phyloP scores from a whole-genome alignment of 2,113 vertebrate species.

The Copsychus sechellarum region DNA sequence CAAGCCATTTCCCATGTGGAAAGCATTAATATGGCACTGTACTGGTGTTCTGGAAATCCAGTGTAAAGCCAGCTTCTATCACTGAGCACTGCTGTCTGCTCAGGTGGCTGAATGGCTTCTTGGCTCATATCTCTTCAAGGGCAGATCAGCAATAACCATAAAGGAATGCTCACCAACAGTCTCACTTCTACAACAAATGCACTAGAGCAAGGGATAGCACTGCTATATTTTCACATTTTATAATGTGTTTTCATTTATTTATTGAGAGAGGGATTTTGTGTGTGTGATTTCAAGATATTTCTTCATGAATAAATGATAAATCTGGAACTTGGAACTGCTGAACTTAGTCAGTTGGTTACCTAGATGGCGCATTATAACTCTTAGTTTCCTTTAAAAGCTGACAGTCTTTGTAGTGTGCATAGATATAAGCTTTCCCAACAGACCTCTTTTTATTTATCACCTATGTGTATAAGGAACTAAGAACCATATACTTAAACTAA shows the following conservation, averaged over 20 bases:
- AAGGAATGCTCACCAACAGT: background rate
- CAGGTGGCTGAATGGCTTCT: background rate
- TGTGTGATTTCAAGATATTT: background rate
- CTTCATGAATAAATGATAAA: background rate
- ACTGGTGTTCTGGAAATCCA: background rate
- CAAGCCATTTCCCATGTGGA: background rate
- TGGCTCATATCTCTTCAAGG: background rate
- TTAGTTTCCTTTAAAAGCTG: background rate
- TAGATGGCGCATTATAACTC: background rate
- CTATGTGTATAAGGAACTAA: background rate
- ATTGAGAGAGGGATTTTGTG: background rate
- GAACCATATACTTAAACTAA: background rate
- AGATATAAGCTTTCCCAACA: background rate
- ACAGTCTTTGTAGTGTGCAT: background rate
- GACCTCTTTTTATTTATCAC: background rate
- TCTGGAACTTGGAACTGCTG: background rate
- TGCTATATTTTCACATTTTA: background rate
- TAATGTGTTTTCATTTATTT: background rate
- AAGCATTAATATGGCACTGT: background rate
- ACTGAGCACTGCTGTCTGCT: background rate
- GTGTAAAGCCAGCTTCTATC: background rate
- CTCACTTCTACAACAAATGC: background rate
- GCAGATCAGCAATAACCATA: background rate
- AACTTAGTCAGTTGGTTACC: background rate
- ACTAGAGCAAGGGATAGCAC: background rate